phyloP scores from a whole-genome alignment of 2,888 invertebrate genomes.

The Rhagonycha fulva region DNA sequence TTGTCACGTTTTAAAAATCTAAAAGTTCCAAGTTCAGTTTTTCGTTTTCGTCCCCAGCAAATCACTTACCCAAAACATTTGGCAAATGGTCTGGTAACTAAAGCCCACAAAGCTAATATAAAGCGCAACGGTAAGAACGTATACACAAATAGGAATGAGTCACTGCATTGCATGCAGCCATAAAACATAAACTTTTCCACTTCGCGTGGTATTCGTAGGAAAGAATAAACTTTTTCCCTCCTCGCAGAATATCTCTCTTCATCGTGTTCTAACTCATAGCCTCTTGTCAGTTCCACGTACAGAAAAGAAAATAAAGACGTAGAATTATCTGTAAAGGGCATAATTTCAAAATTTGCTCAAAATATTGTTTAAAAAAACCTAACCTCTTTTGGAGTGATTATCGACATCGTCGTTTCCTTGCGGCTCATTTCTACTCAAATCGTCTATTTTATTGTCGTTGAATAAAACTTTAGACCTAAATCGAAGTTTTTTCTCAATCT shows the following conservation, averaged over 20 bases:
- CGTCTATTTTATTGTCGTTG: slow-evolving; percentile 52
- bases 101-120: slow-evolving; percentile 81
- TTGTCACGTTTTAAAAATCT: slow-evolving; percentile 55
- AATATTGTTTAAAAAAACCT: slow-evolving; percentile 4
- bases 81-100: slow-evolving; percentile 73
- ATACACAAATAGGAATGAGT: slow-evolving; percentile 96
- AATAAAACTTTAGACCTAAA: slow-evolving; percentile 56
- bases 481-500: slow-evolving; percentile 54
- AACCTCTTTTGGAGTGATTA: slow-evolving; percentile 41
- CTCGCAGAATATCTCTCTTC: slow-evolving; percentile 93
- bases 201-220: slow-evolving; percentile 93
- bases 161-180: slow-evolving; percentile 94
- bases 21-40: slow-evolving; percentile 18
- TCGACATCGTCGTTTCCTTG: slow-evolving; percentile 40
- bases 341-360: background rate
- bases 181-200: slow-evolving; percentile 91
- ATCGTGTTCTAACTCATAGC: slow-evolving; percentile 93
- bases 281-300: slow-evolving; percentile 85
- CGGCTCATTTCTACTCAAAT: slow-evolving; percentile 44
- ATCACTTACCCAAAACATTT: slow-evolving; percentile 71
- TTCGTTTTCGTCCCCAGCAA: too few species aligned
- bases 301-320: slow-evolving; percentile 70
- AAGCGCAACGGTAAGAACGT: slow-evolving; percentile 96
- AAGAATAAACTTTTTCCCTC: slow-evolving; percentile 94
- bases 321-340: slow-evolving; percentile 15